Conservation (phyloP, 2,113 vertebrate genomes). For the Hippocampus comes region DNA sequence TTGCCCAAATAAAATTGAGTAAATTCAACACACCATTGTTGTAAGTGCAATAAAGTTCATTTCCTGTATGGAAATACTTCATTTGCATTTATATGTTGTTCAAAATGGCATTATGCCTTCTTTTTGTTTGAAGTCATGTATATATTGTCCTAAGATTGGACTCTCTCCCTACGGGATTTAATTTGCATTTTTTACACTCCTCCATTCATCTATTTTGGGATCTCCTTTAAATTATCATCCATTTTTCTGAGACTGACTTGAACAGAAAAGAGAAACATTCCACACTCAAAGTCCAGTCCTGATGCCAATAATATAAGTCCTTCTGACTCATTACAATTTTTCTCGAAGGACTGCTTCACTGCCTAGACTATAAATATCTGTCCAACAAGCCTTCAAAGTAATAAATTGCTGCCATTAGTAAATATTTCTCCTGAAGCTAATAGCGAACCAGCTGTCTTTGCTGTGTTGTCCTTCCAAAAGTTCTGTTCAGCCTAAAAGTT, state of each 20-base stretch:
- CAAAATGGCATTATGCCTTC: not conserved
- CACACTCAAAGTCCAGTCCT: not conserved
- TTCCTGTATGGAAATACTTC: not conserved
- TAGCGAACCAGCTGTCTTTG: not conserved
- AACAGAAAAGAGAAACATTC: conserved; percentile 1
- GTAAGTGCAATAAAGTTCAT: not conserved
- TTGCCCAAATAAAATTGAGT: no score
- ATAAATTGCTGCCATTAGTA: not conserved
- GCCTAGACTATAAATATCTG: not conserved
- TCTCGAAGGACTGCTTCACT: not conserved
- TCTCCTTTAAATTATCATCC: not conserved
- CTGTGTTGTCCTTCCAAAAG: not conserved
- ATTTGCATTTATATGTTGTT: not conserved
- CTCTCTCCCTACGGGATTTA: not conserved
- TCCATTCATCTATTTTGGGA: not conserved
- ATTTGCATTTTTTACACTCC: not conserved
- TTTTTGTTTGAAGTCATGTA: not conserved
- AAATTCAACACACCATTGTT: no score
- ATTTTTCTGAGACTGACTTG: not conserved
- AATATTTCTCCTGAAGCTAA: not conserved
- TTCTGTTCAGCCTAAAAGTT: not conserved
- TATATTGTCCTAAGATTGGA: not conserved
- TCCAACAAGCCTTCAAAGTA: conserved; percentile 3
- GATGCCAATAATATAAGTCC: conserved; percentile 1
- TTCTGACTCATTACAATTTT: not conserved